Percentiles rank a stretch among this genome's conserved stretches.
Conservation (phyloP, 2,888 invertebrate species). For the Melanotus villosus region DNA sequence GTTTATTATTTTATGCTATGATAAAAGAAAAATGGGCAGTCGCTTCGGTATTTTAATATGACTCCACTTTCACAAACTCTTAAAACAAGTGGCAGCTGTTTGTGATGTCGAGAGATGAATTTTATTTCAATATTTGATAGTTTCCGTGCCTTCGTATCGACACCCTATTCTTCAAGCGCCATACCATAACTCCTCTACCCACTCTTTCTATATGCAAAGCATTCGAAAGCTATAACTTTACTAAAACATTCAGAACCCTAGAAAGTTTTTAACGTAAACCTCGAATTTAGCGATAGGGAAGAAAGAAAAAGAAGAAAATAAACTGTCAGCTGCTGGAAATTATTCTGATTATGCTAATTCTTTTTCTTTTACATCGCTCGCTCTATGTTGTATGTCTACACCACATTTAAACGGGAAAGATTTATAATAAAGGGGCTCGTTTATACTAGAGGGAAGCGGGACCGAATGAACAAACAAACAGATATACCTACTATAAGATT, state of each 20-base stretch:
- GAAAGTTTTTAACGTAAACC: constrained; percentile 65
- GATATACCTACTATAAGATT: constrained; percentile 44
- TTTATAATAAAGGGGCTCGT: constrained; percentile 57
- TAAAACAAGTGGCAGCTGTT: constrained; percentile 70
- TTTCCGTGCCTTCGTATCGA: constrained; percentile 65
- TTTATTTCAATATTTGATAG: constrained; percentile 71
- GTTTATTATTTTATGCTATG: too few relatives aligned
- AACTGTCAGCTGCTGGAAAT: constrained; percentile 76
- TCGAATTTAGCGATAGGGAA: constrained; percentile 54
- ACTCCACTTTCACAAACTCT: constrained; percentile 69
- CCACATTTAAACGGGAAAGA: constrained; percentile 61
- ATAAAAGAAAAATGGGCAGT: too few relatives aligned
- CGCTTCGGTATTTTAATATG: constrained; percentile 66
- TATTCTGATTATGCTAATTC: constrained; percentile 77
- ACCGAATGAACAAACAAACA: constrained; percentile 45
- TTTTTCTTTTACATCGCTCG: constrained; percentile 68
- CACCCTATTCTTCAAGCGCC: constrained; percentile 55
- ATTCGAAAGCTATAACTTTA: constrained; percentile 68
- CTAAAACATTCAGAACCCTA: constrained; percentile 68
- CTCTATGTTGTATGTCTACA: constrained; percentile 63
- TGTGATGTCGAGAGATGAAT: constrained; percentile 70
- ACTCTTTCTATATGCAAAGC: constrained; percentile 68
- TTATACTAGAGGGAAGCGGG: constrained; percentile 42
- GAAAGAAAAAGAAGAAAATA: constrained; percentile 72
- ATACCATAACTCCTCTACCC: constrained; percentile 51